Percentiles rank a stretch among this genome's conserved stretches.
These are phyloP conservation scores for Coecobrya sp. DNA, from an alignment of 2,888 invertebrate genomes.

Conservation along the genomic window DNA sequence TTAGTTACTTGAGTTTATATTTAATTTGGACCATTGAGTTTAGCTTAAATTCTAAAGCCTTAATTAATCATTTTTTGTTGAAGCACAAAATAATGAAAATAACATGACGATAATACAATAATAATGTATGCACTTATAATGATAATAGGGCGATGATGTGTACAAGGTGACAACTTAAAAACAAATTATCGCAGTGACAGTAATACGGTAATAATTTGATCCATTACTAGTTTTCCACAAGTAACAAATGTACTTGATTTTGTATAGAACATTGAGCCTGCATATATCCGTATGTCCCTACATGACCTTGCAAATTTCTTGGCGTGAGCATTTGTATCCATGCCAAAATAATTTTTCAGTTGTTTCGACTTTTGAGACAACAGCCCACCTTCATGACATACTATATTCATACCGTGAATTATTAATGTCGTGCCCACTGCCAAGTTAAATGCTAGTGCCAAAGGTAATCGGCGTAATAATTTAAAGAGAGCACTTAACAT, in stretches of 20 bases:
- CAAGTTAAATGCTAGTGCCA: neutral
- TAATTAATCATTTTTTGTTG: no score
- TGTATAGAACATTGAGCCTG: neutral
- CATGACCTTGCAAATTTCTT: neutral
- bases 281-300: neutral
- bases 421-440: neutral
- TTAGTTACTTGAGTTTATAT: no score
- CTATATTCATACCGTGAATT: neutral
- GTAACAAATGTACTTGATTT: neutral
- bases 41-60: no score
- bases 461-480: neutral
- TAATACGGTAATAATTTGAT: neutral
- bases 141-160: no score
- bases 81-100: no score
- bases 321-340: neutral
- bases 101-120: no score
- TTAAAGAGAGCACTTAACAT: neutral
- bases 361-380: neutral
- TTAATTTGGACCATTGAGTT: no score
- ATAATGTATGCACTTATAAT: no score
- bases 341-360: neutral
- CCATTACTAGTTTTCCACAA: neutral
- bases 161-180: no score
- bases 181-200: no score
- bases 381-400: neutral